A percentile compares a stretch with the other conserved stretches of the same genome.
phyloP scores from a whole-genome alignment of 2,113 vertebrate genomes.

The Paracyprichromis sp. region DNA sequence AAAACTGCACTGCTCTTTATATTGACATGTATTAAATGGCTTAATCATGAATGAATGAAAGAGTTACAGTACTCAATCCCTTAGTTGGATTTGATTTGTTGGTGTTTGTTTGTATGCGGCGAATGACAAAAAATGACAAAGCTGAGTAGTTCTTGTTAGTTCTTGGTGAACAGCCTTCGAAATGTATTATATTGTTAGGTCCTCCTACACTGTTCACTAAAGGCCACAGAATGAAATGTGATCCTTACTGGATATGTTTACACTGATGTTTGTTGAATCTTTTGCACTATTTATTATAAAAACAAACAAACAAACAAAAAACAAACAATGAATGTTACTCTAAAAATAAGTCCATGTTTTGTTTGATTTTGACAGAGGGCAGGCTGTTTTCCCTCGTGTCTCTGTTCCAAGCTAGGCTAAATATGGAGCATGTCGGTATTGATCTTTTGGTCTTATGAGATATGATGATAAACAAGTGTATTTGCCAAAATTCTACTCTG shows the following conservation, averaged over 20 bases:
- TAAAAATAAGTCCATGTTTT: background rate
- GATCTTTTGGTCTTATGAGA: background rate
- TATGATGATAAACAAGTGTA: background rate
- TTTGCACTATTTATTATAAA: background rate
- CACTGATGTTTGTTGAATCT: background rate
- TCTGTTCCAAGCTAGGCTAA: background rate
- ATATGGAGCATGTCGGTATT: background rate
- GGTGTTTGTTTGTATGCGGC: background rate
- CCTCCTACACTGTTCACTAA: background rate
- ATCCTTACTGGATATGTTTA: background rate
- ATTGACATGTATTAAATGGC: background rate
- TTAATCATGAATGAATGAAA: background rate
- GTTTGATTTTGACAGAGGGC: background rate
- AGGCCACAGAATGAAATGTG: background rate
- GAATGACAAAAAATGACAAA: background rate
- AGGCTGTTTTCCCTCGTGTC: background rate
- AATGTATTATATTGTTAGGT: background rate
- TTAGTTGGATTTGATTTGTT: background rate
- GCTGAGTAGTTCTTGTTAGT: background rate
- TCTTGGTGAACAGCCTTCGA: background rate
- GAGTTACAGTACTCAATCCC: background rate
- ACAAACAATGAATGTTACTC: background rate
- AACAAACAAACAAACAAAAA: background rate
- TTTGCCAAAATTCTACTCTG: background rate
- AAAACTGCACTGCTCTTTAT: background rate